A percentile compares a stretch with the other conserved stretches of the same genome.
Conservation (phyloP, 92 coral and sea anemone genomes). For the Zoanthus sociatus region DNA sequence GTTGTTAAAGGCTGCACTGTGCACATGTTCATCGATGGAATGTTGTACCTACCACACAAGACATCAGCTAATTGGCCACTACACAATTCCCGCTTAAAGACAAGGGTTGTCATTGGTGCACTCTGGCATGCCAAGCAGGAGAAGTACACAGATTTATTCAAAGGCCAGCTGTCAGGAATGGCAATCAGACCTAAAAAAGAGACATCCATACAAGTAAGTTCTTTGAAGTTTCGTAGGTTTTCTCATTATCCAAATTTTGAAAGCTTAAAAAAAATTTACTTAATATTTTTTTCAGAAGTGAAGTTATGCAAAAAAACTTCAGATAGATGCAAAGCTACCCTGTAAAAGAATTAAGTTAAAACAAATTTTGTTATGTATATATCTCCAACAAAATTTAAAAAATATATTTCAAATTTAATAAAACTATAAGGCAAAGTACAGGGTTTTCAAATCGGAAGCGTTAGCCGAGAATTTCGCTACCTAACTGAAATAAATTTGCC, state of each 20-base stretch:
- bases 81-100: slow-evolving; percentile 79
- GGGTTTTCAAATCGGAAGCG: no score
- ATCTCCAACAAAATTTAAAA: no score
- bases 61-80: slow-evolving; percentile 81
- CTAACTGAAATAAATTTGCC: no score
- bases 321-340: no score
- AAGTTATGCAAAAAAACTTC: no score
- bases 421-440: no score
- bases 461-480: no score
- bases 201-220: slow-evolving; percentile 72
- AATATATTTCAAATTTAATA: no score
- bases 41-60: slow-evolving; percentile 41
- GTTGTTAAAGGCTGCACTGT: slow-evolving; percentile 77
- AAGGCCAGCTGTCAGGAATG: slow-evolving; percentile 88
- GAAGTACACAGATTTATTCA: slow-evolving; percentile 69
- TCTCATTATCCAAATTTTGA: not conserved
- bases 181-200: slow-evolving; percentile 75
- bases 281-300: no score
- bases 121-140: slow-evolving; percentile 83
- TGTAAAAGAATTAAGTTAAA: no score
- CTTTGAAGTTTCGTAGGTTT: not conserved
- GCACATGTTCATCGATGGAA: slow-evolving; percentile 73
- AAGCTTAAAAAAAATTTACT: not conserved
- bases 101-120: slow-evolving; percentile 80
- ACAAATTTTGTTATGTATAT: no score